Base-by-base conservation (phyloP, 1,140 invertebrate genomes). In the Pissodes strobi region DNA sequence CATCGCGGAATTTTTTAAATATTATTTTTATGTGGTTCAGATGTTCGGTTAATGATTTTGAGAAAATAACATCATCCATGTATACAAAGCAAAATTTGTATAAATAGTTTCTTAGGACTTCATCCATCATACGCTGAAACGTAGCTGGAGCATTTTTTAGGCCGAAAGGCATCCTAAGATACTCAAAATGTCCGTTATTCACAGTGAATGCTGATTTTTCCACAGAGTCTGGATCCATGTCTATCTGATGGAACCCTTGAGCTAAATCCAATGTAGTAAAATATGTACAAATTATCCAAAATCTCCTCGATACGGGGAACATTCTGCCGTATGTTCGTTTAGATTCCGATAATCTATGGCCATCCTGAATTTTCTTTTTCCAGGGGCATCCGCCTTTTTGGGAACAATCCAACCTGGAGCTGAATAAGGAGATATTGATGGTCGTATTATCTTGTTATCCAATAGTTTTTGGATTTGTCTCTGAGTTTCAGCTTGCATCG, bases 171-270 rank as follows among this genome's bases (percentile, higher is more conserved):
- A n/a, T n/a, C n/a, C n/a, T n/a, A n/a, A n/a, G n/a, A n/a, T n/a
- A n/a, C n/a, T n/a, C n/a, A n/a, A n/a, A n/a, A n/a, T n/a, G n/a
- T n/a, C n/a, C n/a, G n/a, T n/a, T n/a, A n/a, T n/a, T n/a, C n/a
- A n/a, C n/a, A n/a, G 65, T 68, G 69, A 85, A 84, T 0, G 80
- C 81, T 0, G 82, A 84, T 73, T 83, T 84, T 8, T 75, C 64
- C 3, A 68, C 75, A 46, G 75, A 72, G 0, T 61, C 27, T 22
- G 68, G 52, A 4, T 78, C 70, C n/a, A n/a, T n/a, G n/a, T n/a
- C n/a, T n/a, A n/a, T n/a, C n/a, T n/a, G n/a, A n/a, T n/a, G n/a
- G n/a, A n/a, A n/a, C n/a, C n/a, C n/a, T n/a, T n/a, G n/a, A n/a
- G n/a, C n/a, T n/a, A n/a, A n/a, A n/a, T n/a, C n/a, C n/a, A n/a